These are phyloP conservation scores for Agrenia bidenticulata DNA, from an alignment of 2,888 invertebrate genomes.

Conservation along the genomic window DNA sequence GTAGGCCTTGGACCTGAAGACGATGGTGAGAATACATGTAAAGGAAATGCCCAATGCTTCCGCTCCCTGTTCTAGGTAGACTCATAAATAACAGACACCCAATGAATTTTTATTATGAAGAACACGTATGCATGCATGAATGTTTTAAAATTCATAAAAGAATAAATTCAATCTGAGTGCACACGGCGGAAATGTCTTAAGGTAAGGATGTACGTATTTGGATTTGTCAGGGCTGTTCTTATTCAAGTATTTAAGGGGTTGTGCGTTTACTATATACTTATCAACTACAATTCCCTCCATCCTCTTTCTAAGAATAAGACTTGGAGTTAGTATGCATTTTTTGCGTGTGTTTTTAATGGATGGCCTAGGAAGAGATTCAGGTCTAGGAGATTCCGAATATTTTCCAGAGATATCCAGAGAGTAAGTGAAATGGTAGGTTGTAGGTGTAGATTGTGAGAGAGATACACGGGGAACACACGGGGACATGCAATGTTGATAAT, in stretches of 20 bases:
- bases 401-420: too few relatives aligned
- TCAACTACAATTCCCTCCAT: too few relatives aligned
- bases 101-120: constrained; percentile 52
- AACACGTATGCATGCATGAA: constrained; percentile 47
- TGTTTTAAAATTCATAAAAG: constrained; percentile 53
- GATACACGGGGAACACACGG: constrained; percentile 1
- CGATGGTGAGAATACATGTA: too few relatives aligned
- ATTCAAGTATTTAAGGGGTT: neutral
- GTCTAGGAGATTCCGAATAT: too few relatives aligned
- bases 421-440: neutral
- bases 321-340: too few relatives aligned
- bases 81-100: constrained; percentile 50
- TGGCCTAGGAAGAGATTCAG: too few relatives aligned
- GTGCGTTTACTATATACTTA: too few relatives aligned
- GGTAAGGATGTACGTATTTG: constrained; percentile 9
- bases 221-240: neutral
- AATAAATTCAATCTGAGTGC: constrained; percentile 53
- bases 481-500: constrained; percentile 40
- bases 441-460: constrained; percentile 4
- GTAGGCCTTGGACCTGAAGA: too few relatives aligned
- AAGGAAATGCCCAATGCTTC: constrained; percentile 49
- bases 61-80: constrained; percentile 44
- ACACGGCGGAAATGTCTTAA: constrained; percentile 49
- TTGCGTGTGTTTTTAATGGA: too few relatives aligned
- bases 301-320: too few relatives aligned